Conservation (phyloP, 2,113 vertebrate species). For the Rattus rattus region DNA sequence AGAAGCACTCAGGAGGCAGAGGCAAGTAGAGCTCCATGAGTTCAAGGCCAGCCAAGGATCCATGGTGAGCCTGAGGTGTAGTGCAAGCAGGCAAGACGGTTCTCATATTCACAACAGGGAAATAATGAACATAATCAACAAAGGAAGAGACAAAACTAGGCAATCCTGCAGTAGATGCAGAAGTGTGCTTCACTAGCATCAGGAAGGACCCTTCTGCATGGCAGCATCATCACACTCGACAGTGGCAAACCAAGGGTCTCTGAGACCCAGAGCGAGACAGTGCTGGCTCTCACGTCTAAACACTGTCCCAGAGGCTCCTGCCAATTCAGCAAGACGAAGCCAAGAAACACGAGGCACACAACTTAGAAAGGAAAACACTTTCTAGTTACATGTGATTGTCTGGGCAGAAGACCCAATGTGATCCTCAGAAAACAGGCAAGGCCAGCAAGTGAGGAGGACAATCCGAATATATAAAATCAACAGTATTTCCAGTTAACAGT, state of each 20-base stretch:
- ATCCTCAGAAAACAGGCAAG: background rate
- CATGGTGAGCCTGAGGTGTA: background rate
- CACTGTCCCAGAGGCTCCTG: background rate
- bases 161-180: background rate
- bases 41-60: background rate
- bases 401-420: background rate
- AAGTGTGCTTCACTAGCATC: background rate
- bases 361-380: background rate
- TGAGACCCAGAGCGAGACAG: background rate
- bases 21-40: background rate
- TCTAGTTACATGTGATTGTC: background rate
- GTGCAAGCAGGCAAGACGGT: background rate
- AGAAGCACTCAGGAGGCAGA: background rate
- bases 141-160: background rate
- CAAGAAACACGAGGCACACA: background rate
- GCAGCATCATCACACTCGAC: background rate
- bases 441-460: background rate
- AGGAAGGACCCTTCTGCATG: background rate
- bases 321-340: background rate
- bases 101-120: background rate
- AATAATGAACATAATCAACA: background rate
- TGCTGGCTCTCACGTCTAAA: background rate
- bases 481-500: background rate
- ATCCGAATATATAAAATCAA: background rate
- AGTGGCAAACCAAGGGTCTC: background rate